These are phyloP conservation scores for Dendrolimus houi DNA, from an alignment of 2,888 invertebrate species.

Conservation along the genomic window DNA sequence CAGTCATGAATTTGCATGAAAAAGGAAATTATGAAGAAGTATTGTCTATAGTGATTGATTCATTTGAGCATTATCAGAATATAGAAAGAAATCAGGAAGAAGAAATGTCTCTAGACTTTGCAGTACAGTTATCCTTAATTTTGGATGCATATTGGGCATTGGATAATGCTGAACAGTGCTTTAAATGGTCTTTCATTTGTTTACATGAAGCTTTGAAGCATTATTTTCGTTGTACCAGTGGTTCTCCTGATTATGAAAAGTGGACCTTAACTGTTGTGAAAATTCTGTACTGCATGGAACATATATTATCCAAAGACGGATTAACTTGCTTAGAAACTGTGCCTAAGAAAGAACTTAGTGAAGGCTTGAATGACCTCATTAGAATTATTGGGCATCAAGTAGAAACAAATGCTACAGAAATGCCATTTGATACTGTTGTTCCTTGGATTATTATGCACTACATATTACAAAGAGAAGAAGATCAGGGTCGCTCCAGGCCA, in stretches of 20 bases:
- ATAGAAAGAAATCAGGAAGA: conserved; percentile 58
- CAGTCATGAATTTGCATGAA: conserved; percentile 81
- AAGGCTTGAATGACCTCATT: conserved; percentile 84
- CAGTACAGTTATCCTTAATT: conserved; percentile 76
- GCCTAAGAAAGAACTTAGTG: conserved; percentile 76
- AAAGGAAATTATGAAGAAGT: conserved; percentile 80
- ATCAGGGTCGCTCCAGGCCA: conserved; percentile 77
- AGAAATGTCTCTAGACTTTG: conserved; percentile 71
- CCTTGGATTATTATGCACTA: conserved; percentile 92
- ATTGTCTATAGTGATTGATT: conserved; percentile 80
- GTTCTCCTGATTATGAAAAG: conserved; percentile 58
- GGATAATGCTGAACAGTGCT: conserved; percentile 78
- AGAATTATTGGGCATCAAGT: conserved; percentile 87
- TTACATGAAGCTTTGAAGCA: conserved; percentile 84
- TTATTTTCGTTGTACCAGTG: conserved; percentile 69
- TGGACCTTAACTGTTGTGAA: conserved; percentile 65
- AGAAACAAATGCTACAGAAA: conserved; percentile 80
- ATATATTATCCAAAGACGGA: conserved; percentile 57
- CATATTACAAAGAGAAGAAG: conserved; percentile 84
- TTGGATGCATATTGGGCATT: conserved; percentile 81
- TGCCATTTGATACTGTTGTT: conserved; percentile 82
- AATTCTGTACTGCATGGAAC: conserved; percentile 62
- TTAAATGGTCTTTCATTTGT: conserved; percentile 86
- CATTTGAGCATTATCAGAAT: conserved; percentile 75
- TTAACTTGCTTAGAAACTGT: conserved; percentile 70